Evolutionary conservation across 2,888 invertebrate species (phyloP).

Genomic region (Trypoxylon attenuatum): DNA sequence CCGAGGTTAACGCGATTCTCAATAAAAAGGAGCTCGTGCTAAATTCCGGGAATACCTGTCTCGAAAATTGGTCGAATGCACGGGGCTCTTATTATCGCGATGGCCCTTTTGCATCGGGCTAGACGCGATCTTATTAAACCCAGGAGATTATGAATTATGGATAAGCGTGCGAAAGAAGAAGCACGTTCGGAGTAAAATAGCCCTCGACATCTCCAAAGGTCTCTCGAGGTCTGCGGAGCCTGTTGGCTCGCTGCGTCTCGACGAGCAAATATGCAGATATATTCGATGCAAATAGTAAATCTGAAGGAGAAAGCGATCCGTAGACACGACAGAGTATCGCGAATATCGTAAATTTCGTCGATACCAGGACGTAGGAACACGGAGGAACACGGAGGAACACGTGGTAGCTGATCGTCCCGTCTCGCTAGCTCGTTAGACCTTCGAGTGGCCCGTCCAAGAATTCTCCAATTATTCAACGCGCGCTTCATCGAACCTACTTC

Average conservation of each 20-base stretch:
- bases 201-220: neutral
- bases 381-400: too few species aligned
- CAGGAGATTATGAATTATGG: neutral
- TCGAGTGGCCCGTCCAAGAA: slow-evolving; percentile 13
- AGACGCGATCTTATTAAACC: neutral
- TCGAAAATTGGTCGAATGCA: slow-evolving; percentile 29
- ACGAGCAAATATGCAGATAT: slow-evolving; percentile 28
- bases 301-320: too few species aligned
- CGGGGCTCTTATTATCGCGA: neutral
- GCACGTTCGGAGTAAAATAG: neutral
- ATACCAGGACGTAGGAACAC: too few species aligned
- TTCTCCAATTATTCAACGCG: slow-evolving; percentile 30
- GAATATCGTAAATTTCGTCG: too few species aligned
- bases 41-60: slow-evolving; percentile 7
- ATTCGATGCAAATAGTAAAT: slow-evolving; percentile 20
- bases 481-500: slow-evolving; percentile 14
- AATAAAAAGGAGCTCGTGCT: neutral
- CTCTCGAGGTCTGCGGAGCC: neutral
- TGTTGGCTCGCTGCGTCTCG: neutral
- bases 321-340: neutral
- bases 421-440: slow-evolving; percentile 24
- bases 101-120: neutral
- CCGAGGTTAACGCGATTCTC: neutral
- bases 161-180: neutral
- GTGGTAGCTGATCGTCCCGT: neutral